phyloP scores from a whole-genome alignment of 2,888 invertebrate species.

The Eumerus sabulonum region DNA sequence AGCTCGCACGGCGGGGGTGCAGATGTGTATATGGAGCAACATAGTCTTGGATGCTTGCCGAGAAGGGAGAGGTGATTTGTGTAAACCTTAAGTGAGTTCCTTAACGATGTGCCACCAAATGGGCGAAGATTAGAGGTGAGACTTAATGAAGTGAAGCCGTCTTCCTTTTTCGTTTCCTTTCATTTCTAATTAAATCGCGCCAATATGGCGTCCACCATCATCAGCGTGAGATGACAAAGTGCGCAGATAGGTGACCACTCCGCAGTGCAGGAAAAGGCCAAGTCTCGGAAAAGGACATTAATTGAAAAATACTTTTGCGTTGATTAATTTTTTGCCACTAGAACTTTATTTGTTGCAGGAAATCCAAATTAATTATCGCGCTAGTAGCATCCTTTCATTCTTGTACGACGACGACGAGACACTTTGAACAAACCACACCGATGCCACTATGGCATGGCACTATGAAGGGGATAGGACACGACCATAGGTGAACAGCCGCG shows the following conservation, averaged over 20 bases:
- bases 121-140: constrained; percentile 56
- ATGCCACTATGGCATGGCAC: constrained; percentile 15
- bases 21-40: constrained; percentile 1
- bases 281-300: constrained; percentile 40
- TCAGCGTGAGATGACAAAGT: constrained; percentile 31
- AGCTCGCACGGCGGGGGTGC: constrained; percentile 16
- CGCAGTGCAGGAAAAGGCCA: no score
- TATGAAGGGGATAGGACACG: constrained; percentile 27
- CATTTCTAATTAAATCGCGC: constrained; percentile 25
- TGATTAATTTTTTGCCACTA: constrained; percentile 53
- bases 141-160: constrained; percentile 64
- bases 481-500: constrained; percentile 57
- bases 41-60: constrained; percentile 63
- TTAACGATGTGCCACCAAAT: constrained; percentile 31
- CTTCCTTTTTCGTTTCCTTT: constrained; percentile 6
- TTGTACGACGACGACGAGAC: not conserved
- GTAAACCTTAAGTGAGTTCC: no score
- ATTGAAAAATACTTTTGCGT: constrained; percentile 60
- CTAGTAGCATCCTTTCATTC: constrained; percentile 23
- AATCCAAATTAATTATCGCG: constrained; percentile 59
- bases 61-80: constrained; percentile 45
- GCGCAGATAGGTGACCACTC: no score
- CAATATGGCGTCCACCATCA: not conserved
- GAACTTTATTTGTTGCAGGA: constrained; percentile 43
- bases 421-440: constrained; percentile 30